Conservation (phyloP, 2,888 invertebrate genomes). For the Gerris lacustris region DNA sequence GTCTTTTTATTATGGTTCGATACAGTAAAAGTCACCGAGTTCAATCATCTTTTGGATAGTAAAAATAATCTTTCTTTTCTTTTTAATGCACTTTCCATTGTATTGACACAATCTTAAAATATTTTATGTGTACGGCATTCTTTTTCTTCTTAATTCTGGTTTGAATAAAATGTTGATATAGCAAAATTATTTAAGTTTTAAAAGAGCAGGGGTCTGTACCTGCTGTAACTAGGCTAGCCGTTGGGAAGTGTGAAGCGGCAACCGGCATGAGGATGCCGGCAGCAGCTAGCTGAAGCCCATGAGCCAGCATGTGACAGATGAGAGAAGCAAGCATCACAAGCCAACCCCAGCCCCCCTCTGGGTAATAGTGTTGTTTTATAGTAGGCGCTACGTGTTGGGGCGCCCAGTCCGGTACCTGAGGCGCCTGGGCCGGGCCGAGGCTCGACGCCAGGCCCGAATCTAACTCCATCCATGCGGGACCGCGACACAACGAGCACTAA, state of each 20-base stretch:
- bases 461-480: conserved; percentile 30
- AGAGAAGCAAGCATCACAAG: conserved; percentile 59
- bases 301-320: conserved; percentile 58
- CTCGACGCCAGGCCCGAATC: conserved; percentile 37
- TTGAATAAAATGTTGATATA: too few species aligned
- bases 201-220: conserved; percentile 38
- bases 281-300: conserved; percentile 59
- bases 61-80: too few species aligned
- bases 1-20: too few species aligned
- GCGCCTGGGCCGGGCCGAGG: conserved; percentile 29
- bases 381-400: conserved; percentile 34
- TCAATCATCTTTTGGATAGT: too few species aligned
- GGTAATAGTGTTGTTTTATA: conserved; percentile 65
- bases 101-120: too few species aligned
- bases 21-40: too few species aligned
- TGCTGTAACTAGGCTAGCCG: conserved; percentile 49
- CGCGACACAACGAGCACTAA: conserved; percentile 18
- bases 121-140: too few species aligned
- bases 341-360: conserved; percentile 84
- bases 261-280: conserved; percentile 48
- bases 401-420: conserved; percentile 29
- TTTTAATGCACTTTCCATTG: too few species aligned
- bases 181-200: too few species aligned
- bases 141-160: too few species aligned
- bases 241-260: conserved; percentile 48